Evolutionary conservation across 2,888 invertebrate genomes (phyloP).

Genomic region (Chrysopilus asiliformis): DNA sequence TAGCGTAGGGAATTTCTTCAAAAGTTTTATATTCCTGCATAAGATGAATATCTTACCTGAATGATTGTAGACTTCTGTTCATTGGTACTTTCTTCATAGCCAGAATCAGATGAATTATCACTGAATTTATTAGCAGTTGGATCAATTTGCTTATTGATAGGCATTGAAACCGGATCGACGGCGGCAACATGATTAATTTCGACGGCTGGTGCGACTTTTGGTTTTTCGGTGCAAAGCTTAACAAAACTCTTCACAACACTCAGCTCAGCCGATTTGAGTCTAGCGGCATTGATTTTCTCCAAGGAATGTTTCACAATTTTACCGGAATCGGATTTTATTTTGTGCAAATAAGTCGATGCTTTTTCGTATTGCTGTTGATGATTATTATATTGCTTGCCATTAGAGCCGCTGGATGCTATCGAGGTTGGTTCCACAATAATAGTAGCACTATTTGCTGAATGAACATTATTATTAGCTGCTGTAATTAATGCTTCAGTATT

Average conservation of each 20-base stretch:
- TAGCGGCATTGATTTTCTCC: conserved; percentile 20
- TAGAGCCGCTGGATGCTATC: conserved; percentile 13
- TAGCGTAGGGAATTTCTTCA: too few relatives aligned
- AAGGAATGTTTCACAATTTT: conserved; percentile 23
- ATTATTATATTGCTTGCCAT: conserved; percentile 11
- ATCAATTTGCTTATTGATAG: conserved; percentile 1
- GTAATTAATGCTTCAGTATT: conserved; percentile 8
- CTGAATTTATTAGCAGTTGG: conserved; percentile 35
- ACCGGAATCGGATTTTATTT: conserved; percentile 22
- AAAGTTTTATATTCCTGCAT: too few relatives aligned
- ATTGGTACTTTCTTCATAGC: conserved; percentile 47
- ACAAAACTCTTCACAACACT: conserved; percentile 15
- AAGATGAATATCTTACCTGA: conserved; percentile 22
- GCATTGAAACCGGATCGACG: not conserved
- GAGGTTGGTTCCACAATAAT: conserved; percentile 13
- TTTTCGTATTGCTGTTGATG: too few relatives aligned
- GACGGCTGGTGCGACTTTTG: too few relatives aligned
- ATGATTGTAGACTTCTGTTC: conserved; percentile 32
- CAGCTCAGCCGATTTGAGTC: conserved; percentile 19
- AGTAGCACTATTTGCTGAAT: conserved; percentile 14
- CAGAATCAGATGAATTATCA: conserved; percentile 60
- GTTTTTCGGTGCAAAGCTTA: conserved; percentile 13
- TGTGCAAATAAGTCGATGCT: conserved; percentile 19
- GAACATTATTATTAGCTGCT: conserved; percentile 11
- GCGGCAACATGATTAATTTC: too few relatives aligned